Base-by-base conservation (phyloP, 1,140 invertebrate genomes). In the Bombyx mandarina region DNA sequence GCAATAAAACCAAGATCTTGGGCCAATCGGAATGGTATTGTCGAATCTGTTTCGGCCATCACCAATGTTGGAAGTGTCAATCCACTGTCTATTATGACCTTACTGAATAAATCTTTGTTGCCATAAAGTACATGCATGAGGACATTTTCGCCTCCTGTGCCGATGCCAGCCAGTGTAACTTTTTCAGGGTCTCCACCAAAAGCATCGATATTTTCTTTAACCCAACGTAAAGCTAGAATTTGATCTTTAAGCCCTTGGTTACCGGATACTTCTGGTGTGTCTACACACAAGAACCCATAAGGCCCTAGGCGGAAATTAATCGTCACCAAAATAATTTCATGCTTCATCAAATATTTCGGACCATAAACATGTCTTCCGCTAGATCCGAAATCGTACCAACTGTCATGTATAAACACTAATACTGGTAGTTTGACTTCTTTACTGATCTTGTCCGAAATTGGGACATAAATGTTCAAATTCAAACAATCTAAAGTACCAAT, bases 171-270 rank as follows among this genome's bases (percentile, higher is more conserved):
- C 6, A 93, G 75, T 3, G 91, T 90, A 43, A 95, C 90, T 65
- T 89, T 88, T 3, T 89, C 73, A 0, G 89, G 79, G 76, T 95
- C 90, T 42, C 93, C 94, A 9, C 93, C 93, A 66, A 95, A 94
- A 52, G 88, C 89, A 59, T 78, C 85, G 66, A 91, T 92, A 71
- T 95, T 65, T 57, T 91, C 82, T 58, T 90, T 85, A 1, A 93
- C 80, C 92, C 92, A 94, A 60, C 88, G 77, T 2, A 93, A 75
- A 0, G 93, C 93, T 45, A 91, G 60, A 4, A 89, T 73, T 79
- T 94, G 92, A 74, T 94, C 93, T 83, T 93, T 90, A 55, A 94
- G 73, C 0, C 90, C 93, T 48, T 90, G 91, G 67, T 94, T 94
- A 5, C 93, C 92, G 90, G 54, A 94, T 73, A 0, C 90, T 93